Evolutionary conservation across 1,140 invertebrate genomes (phyloP), one percentile per base, ranked within the genome.

Genomic region (Hydropsyche tenuis): DNA sequence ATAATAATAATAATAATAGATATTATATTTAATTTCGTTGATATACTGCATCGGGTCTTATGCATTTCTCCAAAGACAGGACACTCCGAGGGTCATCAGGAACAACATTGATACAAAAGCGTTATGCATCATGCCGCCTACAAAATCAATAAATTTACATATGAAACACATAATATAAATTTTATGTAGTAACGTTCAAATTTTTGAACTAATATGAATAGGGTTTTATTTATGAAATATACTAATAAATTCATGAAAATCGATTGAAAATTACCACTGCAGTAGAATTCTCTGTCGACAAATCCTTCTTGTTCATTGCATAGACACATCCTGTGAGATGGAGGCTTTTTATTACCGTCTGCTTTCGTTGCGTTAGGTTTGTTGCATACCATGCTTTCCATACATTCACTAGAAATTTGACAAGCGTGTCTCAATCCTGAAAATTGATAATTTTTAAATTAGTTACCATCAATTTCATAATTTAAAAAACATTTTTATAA

Each of bases 291-390:
- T 16, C 81, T 82, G 78, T 88, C 87, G 64, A 83, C 82, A 72
- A 83, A 87, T 0, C 87, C 87, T 60, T 81, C 86, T 37, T 87
- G 86, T 7, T 82, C 82, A 72, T 87, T 86, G 64, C 87, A 88
- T 0, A 87, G 82, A 60, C 87, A 88, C 66, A 88, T 62, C 60
- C 74, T 78, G 76, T 80, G 81, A 56, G 77, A 80, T 51, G 81
- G 79, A 46, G 80, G 80, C 62, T 80, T 78, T 42, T 62, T 69
- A 22, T 80, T 16, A 0, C 80, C 81, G 0, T 83, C 83, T 18
- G 84, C 81, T 9, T 82, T 81, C 11, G 87, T 88, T 22, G 84
- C 81, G 76, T 88, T 88, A 0, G 85, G 85, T 0, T 80, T 78
- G 12, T 80, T 81, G 78, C 87, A 88, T 30, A 85, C 81, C 77